Conservation (phyloP, 2,797 vertebrate species). For the Cirrhinus mrigala region DNA sequence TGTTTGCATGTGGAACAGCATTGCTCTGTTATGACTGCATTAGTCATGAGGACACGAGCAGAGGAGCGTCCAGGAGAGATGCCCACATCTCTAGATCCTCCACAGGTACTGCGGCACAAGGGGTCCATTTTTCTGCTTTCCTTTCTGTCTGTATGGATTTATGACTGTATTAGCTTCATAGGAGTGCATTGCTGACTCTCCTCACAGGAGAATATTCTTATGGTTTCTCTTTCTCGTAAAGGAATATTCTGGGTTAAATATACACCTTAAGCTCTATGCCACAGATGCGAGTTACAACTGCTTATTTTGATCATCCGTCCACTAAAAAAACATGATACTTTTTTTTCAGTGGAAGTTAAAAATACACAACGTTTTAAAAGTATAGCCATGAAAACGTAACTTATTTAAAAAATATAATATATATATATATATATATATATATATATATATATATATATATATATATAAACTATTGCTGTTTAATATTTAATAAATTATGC, state of each 20-base stretch:
- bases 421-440: too few relatives aligned
- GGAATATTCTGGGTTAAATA: neutral
- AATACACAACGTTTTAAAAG: too few relatives aligned
- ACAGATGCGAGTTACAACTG: neutral
- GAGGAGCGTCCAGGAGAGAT: constrained; percentile 88
- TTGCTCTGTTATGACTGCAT: constrained; percentile 88
- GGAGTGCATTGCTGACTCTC: neutral
- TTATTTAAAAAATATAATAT: too few relatives aligned
- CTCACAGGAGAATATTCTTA: neutral
- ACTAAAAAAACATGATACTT: too few relatives aligned
- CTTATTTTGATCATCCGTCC: too few relatives aligned
- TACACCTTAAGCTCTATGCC: neutral
- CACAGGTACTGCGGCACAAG: constrained; percentile 83
- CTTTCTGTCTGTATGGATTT: constrained; percentile 31
- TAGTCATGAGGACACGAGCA: constrained; percentile 82
- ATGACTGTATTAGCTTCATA: neutral
- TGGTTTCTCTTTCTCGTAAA: neutral
- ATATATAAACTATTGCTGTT: too few relatives aligned
- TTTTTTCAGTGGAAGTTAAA: too few relatives aligned
- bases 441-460: too few relatives aligned
- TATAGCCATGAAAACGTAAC: too few relatives aligned
- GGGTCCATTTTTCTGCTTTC: constrained; percentile 40
- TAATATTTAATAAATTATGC: too few relatives aligned
- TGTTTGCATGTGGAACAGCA: constrained; percentile 78
- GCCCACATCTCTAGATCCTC: constrained; percentile 91